These are phyloP conservation scores for Pipa parva DNA, from an alignment of 2,113 vertebrate species.

Conservation along the genomic window DNA sequence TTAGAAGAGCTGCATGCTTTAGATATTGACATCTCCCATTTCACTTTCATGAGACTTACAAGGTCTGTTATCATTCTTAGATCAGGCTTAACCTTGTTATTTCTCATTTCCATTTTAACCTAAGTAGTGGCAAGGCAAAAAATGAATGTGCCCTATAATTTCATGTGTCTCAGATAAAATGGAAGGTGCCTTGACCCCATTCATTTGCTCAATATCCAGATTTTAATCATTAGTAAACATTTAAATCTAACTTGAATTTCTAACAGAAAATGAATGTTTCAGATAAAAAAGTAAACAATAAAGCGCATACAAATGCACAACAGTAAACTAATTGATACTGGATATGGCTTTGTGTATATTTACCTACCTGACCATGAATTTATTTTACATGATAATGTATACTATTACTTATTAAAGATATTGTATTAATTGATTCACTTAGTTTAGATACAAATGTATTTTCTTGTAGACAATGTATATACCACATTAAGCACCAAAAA, in stretches of 20 bases:
- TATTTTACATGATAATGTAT: too few relatives aligned
- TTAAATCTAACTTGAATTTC: slow-evolving; percentile 33
- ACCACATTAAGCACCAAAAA: too few relatives aligned
- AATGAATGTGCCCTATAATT: slow-evolving; percentile 43
- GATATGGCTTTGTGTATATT: too few relatives aligned
- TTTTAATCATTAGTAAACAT: slow-evolving; percentile 37
- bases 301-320: not conserved
- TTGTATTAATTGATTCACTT: too few relatives aligned
- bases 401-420: too few relatives aligned
- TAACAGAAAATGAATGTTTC: slow-evolving; percentile 6
- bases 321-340: too few relatives aligned
- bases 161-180: slow-evolving; percentile 43
- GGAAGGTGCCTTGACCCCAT: slow-evolving; percentile 39
- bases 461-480: too few relatives aligned
- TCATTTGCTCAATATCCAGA: slow-evolving; percentile 32
- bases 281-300: slow-evolving; percentile 6
- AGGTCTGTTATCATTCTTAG: slow-evolving; percentile 43
- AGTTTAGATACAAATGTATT: too few relatives aligned
- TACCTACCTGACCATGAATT: too few relatives aligned
- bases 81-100: slow-evolving; percentile 44
- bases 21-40: slow-evolving; percentile 44
- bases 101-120: slow-evolving; percentile 43
- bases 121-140: slow-evolving; percentile 28
- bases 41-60: slow-evolving; percentile 44
- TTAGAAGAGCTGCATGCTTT: slow-evolving; percentile 43